Evolutionary conservation across 2,888 invertebrate genomes (phyloP), one percentile per base, ranked within the genome.

Genomic region (Digitonthophagus gazella): DNA sequence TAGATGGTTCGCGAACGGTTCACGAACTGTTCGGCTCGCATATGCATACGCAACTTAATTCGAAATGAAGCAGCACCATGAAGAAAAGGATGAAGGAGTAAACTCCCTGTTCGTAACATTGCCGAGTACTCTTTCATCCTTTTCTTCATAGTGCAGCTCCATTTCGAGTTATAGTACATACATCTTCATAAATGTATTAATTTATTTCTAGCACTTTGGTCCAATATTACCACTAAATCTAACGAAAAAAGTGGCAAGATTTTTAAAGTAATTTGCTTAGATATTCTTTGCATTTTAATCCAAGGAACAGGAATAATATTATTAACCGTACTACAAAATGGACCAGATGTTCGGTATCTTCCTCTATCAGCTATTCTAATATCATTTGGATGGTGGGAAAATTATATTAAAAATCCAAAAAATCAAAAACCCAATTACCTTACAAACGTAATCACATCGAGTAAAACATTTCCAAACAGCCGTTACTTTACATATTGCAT

Each of bases 301-400:
- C 93, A 93, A 84, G 82, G 86, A 0, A 87, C 88, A 2, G 90
- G 90, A 2, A 87, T 92, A 71, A 80, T 92, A 1, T 83, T 90
- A 3, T 92, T 91, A 91, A 90, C 91, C 0, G 77, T 90, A 6
- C 76, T 88, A 28, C 83, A 87, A 64, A 81, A 84, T 1, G 83
- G 83, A 64, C 74, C 80, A 0, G 79, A 82, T 1, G 78, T 89
- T 6, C 91, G 90, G 88, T 79, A 87, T 11, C 86, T 90, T 71
- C 89, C 91, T 0, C 73, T 90, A 2, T 87, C 91, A 1, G 83
- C 91, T 65, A 75, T 91, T 22, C 83, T 93, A 19, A 86, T 90
- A 67, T 94, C 94, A 0, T 83, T 89, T 61, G 90, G 91, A 16
- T 95, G 93, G 93, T 95, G 94, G 94, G 91, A 92, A 79, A 95